Conservation (phyloP, 1,140 invertebrate species). For the Ips typographus region DNA sequence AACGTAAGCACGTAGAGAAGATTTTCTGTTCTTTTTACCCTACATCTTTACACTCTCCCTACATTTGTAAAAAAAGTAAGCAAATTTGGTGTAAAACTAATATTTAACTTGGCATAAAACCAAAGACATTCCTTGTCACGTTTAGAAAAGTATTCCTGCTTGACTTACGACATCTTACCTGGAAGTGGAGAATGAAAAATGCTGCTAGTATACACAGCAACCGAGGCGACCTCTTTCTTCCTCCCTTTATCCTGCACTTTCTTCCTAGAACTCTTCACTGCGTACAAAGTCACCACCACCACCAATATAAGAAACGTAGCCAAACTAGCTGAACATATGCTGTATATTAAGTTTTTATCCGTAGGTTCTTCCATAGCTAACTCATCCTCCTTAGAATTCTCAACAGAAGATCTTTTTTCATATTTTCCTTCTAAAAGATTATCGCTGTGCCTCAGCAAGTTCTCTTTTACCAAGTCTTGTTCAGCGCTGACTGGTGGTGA, state of each 20-base stretch:
- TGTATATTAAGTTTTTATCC: slow-evolving; percentile 28
- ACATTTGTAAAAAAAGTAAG: no score
- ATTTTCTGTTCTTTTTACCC: no score
- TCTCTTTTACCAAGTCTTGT: slow-evolving; percentile 12
- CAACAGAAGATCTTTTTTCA: slow-evolving; percentile 14
- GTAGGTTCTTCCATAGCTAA: background rate
- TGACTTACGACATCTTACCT: slow-evolving; percentile 47
- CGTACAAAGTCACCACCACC: slow-evolving; percentile 15
- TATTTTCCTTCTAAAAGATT: slow-evolving; percentile 7
- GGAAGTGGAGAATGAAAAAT: slow-evolving; percentile 60
- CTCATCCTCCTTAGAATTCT: slow-evolving; percentile 4
- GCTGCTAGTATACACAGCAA: slow-evolving; percentile 46
- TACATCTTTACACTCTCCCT: no score
- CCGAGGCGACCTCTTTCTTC: slow-evolving; percentile 12
- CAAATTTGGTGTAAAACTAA: no score
- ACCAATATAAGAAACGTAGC: slow-evolving; percentile 25
- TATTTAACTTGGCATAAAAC: no score
- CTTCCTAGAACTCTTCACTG: slow-evolving; percentile 36
- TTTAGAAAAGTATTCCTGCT: background rate
- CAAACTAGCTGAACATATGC: slow-evolving; percentile 21
- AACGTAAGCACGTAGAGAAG: no score
- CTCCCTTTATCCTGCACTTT: slow-evolving; percentile 11
- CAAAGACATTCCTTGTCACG: no score
- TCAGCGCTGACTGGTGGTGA: background rate
- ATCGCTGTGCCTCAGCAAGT: background rate